Base-by-base conservation (phyloP, 1,140 invertebrate species). In the Anthonomus grandis region DNA sequence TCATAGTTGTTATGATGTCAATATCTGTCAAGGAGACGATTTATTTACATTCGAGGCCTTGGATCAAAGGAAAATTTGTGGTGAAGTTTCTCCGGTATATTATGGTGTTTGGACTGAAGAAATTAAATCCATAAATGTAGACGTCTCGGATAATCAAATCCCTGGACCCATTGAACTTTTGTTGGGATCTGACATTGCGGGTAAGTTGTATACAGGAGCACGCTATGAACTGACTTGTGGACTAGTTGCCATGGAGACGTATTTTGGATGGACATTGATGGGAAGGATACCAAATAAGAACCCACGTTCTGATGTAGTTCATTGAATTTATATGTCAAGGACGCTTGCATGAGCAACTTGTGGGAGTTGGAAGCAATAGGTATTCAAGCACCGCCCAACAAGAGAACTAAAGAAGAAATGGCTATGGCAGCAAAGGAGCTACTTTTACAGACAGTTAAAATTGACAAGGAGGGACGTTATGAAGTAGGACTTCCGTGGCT, bases 181-280 rank as follows among this genome's bases (percentile, higher is more conserved):
- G 13, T 66, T 68, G n/a, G 69, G 66, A n/a, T 58, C 67, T 18
- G 64, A 72, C 37, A 39, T 71, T 8, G 63, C 62, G 8, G 68
- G 67, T 10, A 66, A 65, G 37, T 44, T 71, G 5, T 44, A 68
- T 2, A 71, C 72, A 0, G 70, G 66, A 45, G 54, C 6, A 2
- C 60, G 44, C 13, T 18, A 45, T 22, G 24, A 64, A n/a, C 50
- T 73, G 17, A 4, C 21, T 6, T 64, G 62, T 42, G 67, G 70
- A 2, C 45, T 73, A 10, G 60, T 67, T n/a, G 68, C 65, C 15
- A 19, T 70, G 0, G 64, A 75, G 45, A 71, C 70, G 5, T 17
- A 49, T 10, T 42, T 74, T 3, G 70, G 69, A 3, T 74, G 68
- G 70, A 67, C 60, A 9, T 17, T 74, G 0, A 66, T 63, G 56